Evolutionary conservation across 2,113 vertebrate species (phyloP).

Genomic region (Sprattus sprattus): DNA sequence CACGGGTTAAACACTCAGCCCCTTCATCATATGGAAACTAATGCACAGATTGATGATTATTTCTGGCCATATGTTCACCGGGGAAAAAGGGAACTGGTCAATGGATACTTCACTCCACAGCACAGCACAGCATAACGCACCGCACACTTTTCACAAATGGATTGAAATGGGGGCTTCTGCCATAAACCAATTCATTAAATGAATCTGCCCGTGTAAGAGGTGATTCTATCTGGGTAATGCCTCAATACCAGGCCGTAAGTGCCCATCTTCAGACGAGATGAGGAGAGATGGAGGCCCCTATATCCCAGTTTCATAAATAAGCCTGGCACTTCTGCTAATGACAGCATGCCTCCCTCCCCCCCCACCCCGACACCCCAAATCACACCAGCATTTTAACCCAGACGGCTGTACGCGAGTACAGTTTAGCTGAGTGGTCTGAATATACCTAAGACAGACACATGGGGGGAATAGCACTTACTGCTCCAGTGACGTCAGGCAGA

Average conservation of each 20-base stretch:
- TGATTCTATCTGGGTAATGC: neutral
- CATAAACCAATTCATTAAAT: neutral
- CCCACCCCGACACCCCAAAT: neutral
- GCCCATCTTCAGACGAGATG: neutral
- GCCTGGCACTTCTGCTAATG: conserved; percentile 5
- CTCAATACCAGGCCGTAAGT: neutral
- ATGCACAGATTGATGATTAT: neutral
- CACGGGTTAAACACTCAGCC: neutral
- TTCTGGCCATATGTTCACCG: neutral
- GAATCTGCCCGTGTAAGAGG: neutral
- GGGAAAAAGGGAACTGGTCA: neutral
- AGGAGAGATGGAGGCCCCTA: neutral
- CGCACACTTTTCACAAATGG: neutral
- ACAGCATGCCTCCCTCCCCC: neutral
- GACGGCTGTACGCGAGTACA: neutral
- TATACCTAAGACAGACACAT: neutral
- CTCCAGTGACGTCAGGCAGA: neutral
- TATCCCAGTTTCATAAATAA: conserved; percentile 12
- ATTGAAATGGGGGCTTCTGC: neutral
- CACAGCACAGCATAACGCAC: neutral
- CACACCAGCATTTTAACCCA: neutral
- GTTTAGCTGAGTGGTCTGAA: neutral
- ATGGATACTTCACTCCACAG: neutral
- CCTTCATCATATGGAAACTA: neutral
- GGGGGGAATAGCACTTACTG: neutral